Conservation (phyloP, 1,140 invertebrate species). For the Bombus polaris region DNA sequence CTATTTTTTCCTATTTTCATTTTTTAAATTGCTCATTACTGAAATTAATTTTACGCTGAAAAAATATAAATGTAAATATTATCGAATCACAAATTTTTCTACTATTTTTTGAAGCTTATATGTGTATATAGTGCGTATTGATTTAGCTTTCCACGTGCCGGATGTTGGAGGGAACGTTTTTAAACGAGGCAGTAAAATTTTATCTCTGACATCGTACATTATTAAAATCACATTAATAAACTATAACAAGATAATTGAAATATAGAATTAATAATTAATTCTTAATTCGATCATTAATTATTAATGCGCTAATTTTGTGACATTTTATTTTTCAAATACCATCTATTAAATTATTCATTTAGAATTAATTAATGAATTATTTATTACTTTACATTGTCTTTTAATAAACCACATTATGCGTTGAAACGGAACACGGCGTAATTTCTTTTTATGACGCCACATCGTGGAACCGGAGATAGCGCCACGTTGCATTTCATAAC, state of each 20-base stretch:
- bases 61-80: not conserved
- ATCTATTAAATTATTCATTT: not conserved
- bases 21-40: slow-evolving; percentile 7
- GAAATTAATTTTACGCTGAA: not conserved
- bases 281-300: not conserved
- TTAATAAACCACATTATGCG: not conserved
- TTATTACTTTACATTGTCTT: not conserved
- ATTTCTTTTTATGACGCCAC: not conserved
- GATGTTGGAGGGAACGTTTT: not conserved
- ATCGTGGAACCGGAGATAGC: not conserved
- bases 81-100: not conserved
- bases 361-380: not conserved
- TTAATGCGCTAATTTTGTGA: not conserved
- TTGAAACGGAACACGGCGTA: not conserved
- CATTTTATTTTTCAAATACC: not conserved
- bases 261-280: not conserved
- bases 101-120: not conserved
- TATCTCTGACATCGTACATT: not conserved
- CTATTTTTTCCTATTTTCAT: not conserved
- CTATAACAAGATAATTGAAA: not conserved
- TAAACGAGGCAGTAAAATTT: slow-evolving; percentile 7
- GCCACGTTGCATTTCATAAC: not conserved
- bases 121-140: not conserved
- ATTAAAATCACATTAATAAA: not conserved
- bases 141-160: not conserved